These are phyloP conservation scores for Brachypterus glaber DNA, from an alignment of 2,888 invertebrate genomes.

Conservation along the genomic window DNA sequence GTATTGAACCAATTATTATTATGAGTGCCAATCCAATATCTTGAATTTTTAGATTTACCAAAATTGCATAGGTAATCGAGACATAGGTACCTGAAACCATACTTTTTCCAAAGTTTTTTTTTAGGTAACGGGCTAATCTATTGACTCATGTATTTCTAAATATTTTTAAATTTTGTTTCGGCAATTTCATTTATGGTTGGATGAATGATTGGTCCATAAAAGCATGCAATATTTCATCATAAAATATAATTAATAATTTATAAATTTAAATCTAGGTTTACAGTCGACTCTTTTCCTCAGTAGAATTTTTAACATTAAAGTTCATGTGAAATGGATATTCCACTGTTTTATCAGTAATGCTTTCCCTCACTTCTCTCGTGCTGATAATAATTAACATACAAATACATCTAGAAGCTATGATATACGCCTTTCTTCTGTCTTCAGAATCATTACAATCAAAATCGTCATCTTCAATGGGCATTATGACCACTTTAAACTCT, in stretches of 20 bases:
- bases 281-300: too few relatives aligned
- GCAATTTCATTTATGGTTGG: constrained; percentile 31
- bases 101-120: too few relatives aligned
- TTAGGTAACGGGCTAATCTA: too few relatives aligned
- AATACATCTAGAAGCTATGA: constrained; percentile 36
- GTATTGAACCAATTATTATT: constrained; percentile 31
- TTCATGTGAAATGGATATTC: constrained; percentile 30
- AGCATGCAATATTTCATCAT: too few relatives aligned
- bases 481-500: constrained; percentile 37
- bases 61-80: constrained; percentile 21
- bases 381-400: constrained; percentile 33
- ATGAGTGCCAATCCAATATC: constrained; percentile 29
- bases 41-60: constrained; percentile 25
- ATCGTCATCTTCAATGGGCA: constrained; percentile 36
- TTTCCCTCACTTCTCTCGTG: constrained; percentile 23
- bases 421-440: constrained; percentile 34
- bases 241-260: too few relatives aligned
- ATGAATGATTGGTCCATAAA: too few relatives aligned
- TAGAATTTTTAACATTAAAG: constrained; percentile 23
- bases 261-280: too few relatives aligned
- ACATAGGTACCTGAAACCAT: too few relatives aligned
- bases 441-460: constrained; percentile 33
- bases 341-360: constrained; percentile 27
- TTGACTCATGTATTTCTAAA: too few relatives aligned
- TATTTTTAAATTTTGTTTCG: too few relatives aligned